These are phyloP conservation scores for Tipula lateralis DNA, from an alignment of 2,888 invertebrate species.

Conservation along the genomic window DNA sequence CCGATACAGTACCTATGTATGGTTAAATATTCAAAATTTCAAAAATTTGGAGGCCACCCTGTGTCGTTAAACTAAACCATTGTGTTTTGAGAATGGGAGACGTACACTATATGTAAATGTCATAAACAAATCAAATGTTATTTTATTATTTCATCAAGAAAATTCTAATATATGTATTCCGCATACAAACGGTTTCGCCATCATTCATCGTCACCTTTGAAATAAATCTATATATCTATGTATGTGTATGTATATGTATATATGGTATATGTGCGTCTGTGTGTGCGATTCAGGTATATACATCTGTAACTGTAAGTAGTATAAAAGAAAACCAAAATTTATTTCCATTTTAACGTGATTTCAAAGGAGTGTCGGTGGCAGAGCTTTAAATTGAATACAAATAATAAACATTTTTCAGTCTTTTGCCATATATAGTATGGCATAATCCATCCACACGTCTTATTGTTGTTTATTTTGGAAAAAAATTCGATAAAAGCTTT, in stretches of 20 bases:
- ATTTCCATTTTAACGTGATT: not conserved
- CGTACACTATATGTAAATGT: not conserved
- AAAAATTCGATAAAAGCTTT: constrained; percentile 6
- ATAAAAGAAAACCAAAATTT: not conserved
- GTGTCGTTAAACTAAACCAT: too few relatives aligned
- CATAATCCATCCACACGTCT: not conserved
- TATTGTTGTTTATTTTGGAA: not conserved
- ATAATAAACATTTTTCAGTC: not conserved
- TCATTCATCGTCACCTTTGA: not conserved
- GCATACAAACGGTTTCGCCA: not conserved
- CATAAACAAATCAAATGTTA: not conserved
- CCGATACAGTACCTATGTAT: not conserved
- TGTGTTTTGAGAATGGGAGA: not conserved
- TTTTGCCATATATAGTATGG: not conserved
- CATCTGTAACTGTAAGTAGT: too few relatives aligned
- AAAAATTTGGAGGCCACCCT: too few relatives aligned
- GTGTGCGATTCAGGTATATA: too few relatives aligned
- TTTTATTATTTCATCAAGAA: not conserved
- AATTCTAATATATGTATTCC: not conserved
- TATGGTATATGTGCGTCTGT: too few relatives aligned
- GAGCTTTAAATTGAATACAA: not conserved
- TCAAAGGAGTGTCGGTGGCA: not conserved
- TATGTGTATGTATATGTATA: not conserved
- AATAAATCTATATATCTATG: not conserved
- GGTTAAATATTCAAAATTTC: too few relatives aligned